phyloP scores from a whole-genome alignment of 2,797 vertebrate species.

The Cuculus canorus region DNA sequence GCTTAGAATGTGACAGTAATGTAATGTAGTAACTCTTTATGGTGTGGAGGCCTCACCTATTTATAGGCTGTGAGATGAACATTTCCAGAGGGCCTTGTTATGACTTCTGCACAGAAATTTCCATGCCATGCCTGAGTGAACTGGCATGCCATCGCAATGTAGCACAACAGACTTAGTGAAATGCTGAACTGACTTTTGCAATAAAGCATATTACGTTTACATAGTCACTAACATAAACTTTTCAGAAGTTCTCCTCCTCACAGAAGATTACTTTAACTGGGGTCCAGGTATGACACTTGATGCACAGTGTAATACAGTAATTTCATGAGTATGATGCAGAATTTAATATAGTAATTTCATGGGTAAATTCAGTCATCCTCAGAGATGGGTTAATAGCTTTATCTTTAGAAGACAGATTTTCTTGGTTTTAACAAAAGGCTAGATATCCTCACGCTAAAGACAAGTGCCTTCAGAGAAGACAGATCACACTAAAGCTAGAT shows the following conservation, averaged over 20 bases:
- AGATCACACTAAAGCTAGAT: background rate
- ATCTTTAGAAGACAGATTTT: background rate
- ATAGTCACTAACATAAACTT: background rate
- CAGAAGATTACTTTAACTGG: background rate
- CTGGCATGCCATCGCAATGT: background rate
- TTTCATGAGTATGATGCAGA: background rate
- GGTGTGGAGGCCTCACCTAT: background rate
- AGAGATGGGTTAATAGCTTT: background rate
- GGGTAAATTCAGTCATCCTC: background rate
- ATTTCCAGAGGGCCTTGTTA: constrained; percentile 36
- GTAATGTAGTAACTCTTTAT: background rate
- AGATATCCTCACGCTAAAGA: background rate
- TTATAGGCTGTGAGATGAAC: constrained; percentile 36
- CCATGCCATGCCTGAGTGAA: background rate
- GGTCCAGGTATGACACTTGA: background rate
- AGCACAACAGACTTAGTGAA: background rate
- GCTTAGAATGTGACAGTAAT: background rate
- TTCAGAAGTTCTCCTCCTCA: background rate
- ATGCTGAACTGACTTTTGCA: background rate
- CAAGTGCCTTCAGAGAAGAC: background rate
- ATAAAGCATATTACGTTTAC: background rate
- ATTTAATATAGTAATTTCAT: background rate
- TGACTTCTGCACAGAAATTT: constrained; percentile 14
- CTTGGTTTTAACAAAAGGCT: background rate
- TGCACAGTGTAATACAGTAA: background rate